These are phyloP conservation scores for Lasioglossum baleicum DNA, from an alignment of 1,140 invertebrate species.

Conservation along the genomic window DNA sequence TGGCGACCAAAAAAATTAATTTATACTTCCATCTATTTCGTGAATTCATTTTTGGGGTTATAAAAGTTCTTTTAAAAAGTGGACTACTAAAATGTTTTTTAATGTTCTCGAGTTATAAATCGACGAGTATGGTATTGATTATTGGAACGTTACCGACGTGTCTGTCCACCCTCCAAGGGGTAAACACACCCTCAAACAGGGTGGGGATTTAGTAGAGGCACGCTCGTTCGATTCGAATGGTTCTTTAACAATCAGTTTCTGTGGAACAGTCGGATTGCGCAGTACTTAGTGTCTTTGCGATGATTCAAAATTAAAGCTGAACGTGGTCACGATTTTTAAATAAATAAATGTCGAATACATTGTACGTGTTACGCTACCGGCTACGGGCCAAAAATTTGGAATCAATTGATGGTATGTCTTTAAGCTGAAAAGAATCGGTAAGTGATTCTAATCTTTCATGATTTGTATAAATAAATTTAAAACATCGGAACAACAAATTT, in stretches of 20 bases:
- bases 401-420: too few species aligned
- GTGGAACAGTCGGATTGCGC: background rate
- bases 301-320: background rate
- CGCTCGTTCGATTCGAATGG: background rate
- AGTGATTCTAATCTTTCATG: too few species aligned
- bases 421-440: too few species aligned
- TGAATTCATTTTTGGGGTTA: too few species aligned
- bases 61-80: background rate
- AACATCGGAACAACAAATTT: too few species aligned
- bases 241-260: background rate
- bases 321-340: too few species aligned
- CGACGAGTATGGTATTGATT: background rate
- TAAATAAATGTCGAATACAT: too few species aligned
- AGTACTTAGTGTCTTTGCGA: too few species aligned
- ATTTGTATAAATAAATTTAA: too few species aligned
- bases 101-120: background rate
- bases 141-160: background rate
- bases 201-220: background rate
- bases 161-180: background rate
- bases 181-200: background rate
- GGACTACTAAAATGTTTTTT: background rate
- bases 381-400: too few species aligned
- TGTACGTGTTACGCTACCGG: too few species aligned
- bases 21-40: too few species aligned
- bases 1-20: background rate